Evolutionary conservation across 2,888 invertebrate genomes (phyloP), one percentile per base, ranked within the genome.

Genomic region (Coecobrya sp.): DNA sequence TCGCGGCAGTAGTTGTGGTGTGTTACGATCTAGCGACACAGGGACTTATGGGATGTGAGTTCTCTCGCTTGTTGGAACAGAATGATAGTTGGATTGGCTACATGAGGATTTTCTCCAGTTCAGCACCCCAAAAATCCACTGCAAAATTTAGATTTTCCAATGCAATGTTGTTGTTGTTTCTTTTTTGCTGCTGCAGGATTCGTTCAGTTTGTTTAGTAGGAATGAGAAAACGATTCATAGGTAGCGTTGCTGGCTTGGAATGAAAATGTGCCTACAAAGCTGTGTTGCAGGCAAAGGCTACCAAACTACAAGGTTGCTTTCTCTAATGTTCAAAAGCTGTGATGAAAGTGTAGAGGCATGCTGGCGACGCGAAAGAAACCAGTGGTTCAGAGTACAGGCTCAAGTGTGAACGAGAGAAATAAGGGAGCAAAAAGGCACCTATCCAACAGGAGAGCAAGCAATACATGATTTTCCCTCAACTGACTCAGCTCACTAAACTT

Each of bases 381-480:
- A 76, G 76, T n/a, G 45, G 49, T 11, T 8, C n/a, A n/a, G n/a
- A n/a, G n/a, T 22, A 73, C 16, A 73, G 45, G 73, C 45, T 73
- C 45, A 76, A 76, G 76, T 76, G 76, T 45, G 42, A 76, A 76
- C 25, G 16, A 19, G 25, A 22, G 25, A 76, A 76, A 49, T 45
- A 45, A 76, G 49, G 76, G 76, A 49, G 30, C 76, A 45, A 76
- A 76, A n/a, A 76, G 45, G 25, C 76, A 76, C 76, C 76, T 45
- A 76, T 36, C 36, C 7, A 36, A 76, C 25, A 76, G n/a, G n/a
- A n/a, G n/a, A n/a, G n/a, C 76, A 49, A 25, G 30, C n/a, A 76
- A 49, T 22, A 25, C 22, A 22, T 42, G 49, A 25, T 13, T 76
- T 76, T 76, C 49, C 49, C 45, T 59, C 59, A 22, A 36, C 19